A percentile compares a stretch with the other conserved stretches of the same genome.
phyloP scores from a whole-genome alignment of 1,140 invertebrate species.

The Cylas formicarius region DNA sequence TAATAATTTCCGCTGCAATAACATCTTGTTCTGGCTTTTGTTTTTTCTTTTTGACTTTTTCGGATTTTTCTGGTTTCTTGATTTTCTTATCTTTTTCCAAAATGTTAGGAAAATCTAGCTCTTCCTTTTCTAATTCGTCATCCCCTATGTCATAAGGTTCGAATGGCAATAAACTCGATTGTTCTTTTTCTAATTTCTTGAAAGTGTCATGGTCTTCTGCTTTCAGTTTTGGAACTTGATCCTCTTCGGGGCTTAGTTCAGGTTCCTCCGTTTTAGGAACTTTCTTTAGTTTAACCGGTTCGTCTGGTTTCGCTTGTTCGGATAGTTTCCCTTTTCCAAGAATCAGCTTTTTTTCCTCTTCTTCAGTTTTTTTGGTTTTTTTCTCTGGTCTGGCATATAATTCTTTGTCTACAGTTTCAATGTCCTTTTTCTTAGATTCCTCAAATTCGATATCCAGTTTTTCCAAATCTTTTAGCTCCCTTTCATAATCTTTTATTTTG shows the following conservation, averaged over 20 bases:
- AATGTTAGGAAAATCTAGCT: conserved; percentile 25
- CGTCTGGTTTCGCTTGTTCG: conserved; percentile 30
- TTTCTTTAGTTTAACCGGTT: conserved; percentile 30
- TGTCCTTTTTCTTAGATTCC: conserved; percentile 43
- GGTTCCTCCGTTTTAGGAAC: conserved; percentile 24
- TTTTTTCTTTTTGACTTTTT: conserved; percentile 28
- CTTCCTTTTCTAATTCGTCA: conserved; percentile 24
- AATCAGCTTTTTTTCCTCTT: conserved; percentile 42
- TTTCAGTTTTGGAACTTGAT: conserved; percentile 27
- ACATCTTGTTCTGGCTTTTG: conserved; percentile 30
- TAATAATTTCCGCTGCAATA: conserved; percentile 26
- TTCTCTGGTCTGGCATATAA: conserved; percentile 34
- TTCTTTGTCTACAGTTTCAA: conserved; percentile 39
- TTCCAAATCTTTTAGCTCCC: conserved; percentile 53
- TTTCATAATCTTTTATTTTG: conserved; percentile 50
- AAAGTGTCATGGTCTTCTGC: conserved; percentile 18
- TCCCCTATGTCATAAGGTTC: conserved; percentile 33
- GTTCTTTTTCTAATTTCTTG: conserved; percentile 31
- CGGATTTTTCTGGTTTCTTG: conserved; percentile 26
- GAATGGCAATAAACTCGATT: conserved; percentile 36
- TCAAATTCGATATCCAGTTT: conserved; percentile 51
- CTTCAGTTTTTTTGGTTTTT: conserved; percentile 36
- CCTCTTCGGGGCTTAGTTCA: conserved; percentile 7
- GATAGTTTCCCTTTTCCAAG: conserved; percentile 49
- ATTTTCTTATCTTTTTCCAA: conserved; percentile 26